phyloP scores from a whole-genome alignment of 2,888 invertebrate genomes.

The Platycheirus rosarum region DNA sequence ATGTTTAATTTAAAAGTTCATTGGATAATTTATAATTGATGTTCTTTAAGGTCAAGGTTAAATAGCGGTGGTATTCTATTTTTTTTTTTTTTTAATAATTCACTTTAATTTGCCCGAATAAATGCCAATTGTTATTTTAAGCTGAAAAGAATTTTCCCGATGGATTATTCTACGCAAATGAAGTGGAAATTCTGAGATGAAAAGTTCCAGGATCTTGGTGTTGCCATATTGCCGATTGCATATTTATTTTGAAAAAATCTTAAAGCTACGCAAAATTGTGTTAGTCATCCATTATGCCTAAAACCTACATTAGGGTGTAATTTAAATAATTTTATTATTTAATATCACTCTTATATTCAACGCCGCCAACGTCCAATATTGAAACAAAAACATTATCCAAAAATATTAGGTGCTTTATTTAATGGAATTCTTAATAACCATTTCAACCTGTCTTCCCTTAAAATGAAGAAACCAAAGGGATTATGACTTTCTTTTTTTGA shows the following conservation, averaged over 20 bases:
- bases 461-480: background rate
- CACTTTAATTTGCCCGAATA: no score
- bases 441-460: background rate
- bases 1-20: no score
- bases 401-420: constrained; percentile 1
- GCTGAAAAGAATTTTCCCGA: no score
- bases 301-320: background rate
- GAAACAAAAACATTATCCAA: background rate
- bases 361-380: background rate
- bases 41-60: no score
- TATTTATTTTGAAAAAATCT: background rate
- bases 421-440: background rate
- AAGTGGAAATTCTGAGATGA: no score
- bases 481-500: background rate
- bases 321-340: constrained; percentile 2
- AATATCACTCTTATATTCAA: background rate
- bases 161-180: no score
- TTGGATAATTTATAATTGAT: no score
- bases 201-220: no score
- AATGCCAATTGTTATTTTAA: no score
- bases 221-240: background rate
- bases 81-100: no score
- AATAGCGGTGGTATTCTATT: no score
- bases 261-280: background rate
- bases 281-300: background rate